These are phyloP conservation scores for Lampris incognitus DNA, from an alignment of 2,113 vertebrate genomes.

Conservation along the genomic window DNA sequence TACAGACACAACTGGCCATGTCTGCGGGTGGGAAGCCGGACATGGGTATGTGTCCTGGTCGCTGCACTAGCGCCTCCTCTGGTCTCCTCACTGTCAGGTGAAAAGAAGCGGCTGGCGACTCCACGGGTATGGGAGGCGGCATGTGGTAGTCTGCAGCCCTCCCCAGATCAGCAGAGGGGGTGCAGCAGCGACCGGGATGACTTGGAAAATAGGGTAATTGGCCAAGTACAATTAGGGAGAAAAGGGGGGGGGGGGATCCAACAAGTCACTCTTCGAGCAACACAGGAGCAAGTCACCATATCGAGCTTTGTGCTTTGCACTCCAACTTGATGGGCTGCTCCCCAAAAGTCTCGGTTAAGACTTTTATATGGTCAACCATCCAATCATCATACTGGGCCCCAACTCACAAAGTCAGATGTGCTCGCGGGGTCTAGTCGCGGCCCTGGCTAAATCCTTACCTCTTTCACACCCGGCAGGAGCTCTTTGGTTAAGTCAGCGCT, in stretches of 20 bases:
- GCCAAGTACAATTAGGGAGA: too few relatives aligned
- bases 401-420: neutral
- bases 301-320: slow-evolving; percentile 18
- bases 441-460: slow-evolving; percentile 9
- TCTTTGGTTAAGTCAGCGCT: slow-evolving; percentile 49
- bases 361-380: slow-evolving; percentile 9
- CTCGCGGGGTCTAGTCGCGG: neutral
- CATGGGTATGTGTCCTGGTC: too few relatives aligned
- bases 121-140: too few relatives aligned
- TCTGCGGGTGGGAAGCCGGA: too few relatives aligned
- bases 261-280: neutral
- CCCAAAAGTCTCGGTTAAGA: neutral
- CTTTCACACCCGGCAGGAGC: slow-evolving; percentile 19
- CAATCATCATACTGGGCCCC: neutral
- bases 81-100: too few relatives aligned
- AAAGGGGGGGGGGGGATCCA: neutral
- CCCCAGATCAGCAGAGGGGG: too few relatives aligned
- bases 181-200: too few relatives aligned
- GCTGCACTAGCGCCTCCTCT: too few relatives aligned
- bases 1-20: too few relatives aligned
- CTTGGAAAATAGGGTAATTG: too few relatives aligned
- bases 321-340: slow-evolving; percentile 25
- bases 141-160: too few relatives aligned
- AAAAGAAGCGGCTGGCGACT: too few relatives aligned
- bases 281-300: slow-evolving; percentile 19